Base-by-base conservation (phyloP, 2,888 invertebrate genomes). In the Diploptera punctata region DNA sequence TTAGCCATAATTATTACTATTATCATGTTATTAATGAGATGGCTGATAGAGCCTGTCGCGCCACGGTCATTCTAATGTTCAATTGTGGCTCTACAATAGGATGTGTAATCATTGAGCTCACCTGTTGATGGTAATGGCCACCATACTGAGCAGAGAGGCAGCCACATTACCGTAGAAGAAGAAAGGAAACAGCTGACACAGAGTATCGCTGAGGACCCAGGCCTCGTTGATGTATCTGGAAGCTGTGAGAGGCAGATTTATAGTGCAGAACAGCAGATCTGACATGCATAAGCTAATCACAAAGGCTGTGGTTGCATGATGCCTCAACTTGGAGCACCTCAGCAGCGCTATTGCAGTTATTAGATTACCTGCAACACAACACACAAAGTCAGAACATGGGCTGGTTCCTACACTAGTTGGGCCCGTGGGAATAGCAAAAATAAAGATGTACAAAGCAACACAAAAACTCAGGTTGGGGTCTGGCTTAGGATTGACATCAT, bases 91-190 rank as follows among this genome's bases (percentile, higher is more conserved):
- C 19, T 18, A 18, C 2, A 54, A 3, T n/a, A n/a, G 60, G 21
- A 24, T 49, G 49, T 13, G n/a, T 26, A 24, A 19, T 1, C 16
- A 26, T 13, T 5, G 10, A n/a, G 78, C 84, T 84, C 80, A 94
- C 93, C 95, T 91, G 84, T 95, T 95, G 73, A 95, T 84, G 33
- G 95, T 95, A 76, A 95, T 95, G 76, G 94, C 94, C 68, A 95
- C 94, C 93, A 95, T 95, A 79, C 93, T 94, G 75, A 95, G 86
- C 44, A 95, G 84, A 0, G 94, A 94, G 3, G 94, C 93, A 0
- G 94, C 95, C 68, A 95, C 94, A 81, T 95, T 95, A 73, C 94
- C 94, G 80, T 95, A 95, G 84, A 95, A 94, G 77, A 95, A 89
- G 77, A 95, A 91, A 0, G 95, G 94, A 84, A 95, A 95, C 82